Evolutionary conservation across 2,113 vertebrate genomes (phyloP), one percentile per base, ranked within the genome.

Genomic region (Emydura subglobosa): DNA sequence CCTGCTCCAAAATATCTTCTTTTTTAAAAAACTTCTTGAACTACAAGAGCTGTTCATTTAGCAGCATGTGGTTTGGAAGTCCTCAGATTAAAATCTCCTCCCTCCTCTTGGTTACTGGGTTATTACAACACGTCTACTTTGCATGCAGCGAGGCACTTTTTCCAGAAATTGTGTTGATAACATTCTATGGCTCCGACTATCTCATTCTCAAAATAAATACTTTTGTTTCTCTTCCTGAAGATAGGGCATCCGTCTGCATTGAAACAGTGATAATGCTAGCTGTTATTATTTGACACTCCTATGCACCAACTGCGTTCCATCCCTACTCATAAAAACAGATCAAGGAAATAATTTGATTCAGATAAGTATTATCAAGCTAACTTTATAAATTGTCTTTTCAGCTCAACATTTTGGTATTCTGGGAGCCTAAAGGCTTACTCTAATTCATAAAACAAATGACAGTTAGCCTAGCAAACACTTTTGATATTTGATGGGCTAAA

Each of bases 51-150:
- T 53, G 49, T 14, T 90, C 1, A 0, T 93, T 94, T 88, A 89
- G 27, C 83, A 85, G 82, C 86, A 79, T 95, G 79, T 93, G 91
- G 54, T 95, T 59, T 93, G 83, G 80, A 87, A 53, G 42, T 84
- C 42, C 93, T 93, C 84, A 85, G 79, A 90, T 87, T 90, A 92
- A 94, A 93, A 87, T 85, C 34, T 87, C 10, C 24, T 91, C 54
- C 59, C 54, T 87, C 54, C 59, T 81, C n/a, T 94, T 96, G 88
- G 76, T 88, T 87, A 96, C 44, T 5, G 91, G 10, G 34, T 95
- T 68, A 79, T 85, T 90, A 59, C 72, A 94, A 83, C 42, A 96
- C 86, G 84, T 5, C 13, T 83, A 1, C 0, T 91, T 90, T 90
- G 17, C 54, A 85, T 79, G 65, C 47, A 91, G 79, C 59, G 83